phyloP scores from a whole-genome alignment of 2,797 vertebrate species.

The Coendou prehensilis region DNA sequence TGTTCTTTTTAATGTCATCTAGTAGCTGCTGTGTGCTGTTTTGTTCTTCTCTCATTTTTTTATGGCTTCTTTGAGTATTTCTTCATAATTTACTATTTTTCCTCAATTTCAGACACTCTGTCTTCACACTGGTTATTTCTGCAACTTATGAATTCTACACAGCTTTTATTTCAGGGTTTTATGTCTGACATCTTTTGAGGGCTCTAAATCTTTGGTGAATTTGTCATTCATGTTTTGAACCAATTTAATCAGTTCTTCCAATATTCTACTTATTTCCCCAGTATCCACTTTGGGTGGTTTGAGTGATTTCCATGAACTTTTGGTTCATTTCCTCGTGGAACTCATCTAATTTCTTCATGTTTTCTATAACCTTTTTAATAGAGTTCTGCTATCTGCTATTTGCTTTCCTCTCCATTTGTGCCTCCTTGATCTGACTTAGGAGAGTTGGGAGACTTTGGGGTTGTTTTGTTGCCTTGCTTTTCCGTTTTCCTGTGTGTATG shows the following conservation, averaged over 20 bases:
- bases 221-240: background rate
- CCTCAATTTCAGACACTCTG: background rate
- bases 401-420: background rate
- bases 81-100: background rate
- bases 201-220: background rate
- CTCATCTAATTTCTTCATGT: background rate
- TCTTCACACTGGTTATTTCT: background rate
- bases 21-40: background rate
- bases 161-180: background rate
- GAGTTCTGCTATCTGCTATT: background rate
- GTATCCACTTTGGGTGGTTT: background rate
- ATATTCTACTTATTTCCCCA: background rate
- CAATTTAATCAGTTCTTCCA: background rate
- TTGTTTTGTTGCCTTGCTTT: background rate
- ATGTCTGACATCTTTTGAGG: background rate
- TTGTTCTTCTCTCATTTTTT: background rate
- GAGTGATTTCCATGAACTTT: background rate
- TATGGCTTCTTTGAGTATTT: background rate
- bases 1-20: background rate
- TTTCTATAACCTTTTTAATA: background rate
- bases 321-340: background rate
- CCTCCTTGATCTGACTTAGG: background rate
- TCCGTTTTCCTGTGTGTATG: background rate
- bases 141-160: background rate
- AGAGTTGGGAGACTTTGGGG: background rate